Percentiles rank a stretch among this genome's conserved stretches.
These are phyloP conservation scores for Pseudolaguvia tuberculata DNA, from an alignment of 2,113 vertebrate genomes.

Conservation along the genomic window DNA sequence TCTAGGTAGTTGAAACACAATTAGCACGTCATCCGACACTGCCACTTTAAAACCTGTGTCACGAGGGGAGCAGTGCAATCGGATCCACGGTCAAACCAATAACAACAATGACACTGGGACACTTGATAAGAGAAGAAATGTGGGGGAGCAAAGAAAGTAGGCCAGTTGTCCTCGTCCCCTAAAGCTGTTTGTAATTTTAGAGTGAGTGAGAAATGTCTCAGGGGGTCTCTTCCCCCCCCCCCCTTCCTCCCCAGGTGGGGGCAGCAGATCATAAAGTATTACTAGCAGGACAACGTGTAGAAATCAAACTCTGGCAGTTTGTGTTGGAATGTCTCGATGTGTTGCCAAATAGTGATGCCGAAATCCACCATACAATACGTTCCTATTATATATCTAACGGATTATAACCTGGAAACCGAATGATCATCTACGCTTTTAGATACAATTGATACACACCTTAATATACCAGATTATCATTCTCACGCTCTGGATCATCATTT, in stretches of 20 bases:
- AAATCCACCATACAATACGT: slow-evolving; percentile 11
- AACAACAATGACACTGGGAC: slow-evolving; percentile 34
- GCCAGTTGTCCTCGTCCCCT: slow-evolving; percentile 13
- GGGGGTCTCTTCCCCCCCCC: slow-evolving; percentile 14
- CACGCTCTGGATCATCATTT: background rate
- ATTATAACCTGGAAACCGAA: background rate
- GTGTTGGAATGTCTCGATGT: slow-evolving; percentile 44
- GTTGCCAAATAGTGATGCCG: slow-evolving; percentile 34
- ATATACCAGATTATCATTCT: background rate
- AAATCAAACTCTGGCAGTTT: slow-evolving; percentile 42
- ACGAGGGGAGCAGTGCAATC: slow-evolving; percentile 21
- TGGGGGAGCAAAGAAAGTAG: background rate
- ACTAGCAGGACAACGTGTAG: background rate
- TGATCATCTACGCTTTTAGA: background rate
- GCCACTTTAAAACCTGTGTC: slow-evolving; percentile 30
- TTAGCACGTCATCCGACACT: slow-evolving; percentile 44
- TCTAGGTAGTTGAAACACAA: slow-evolving; percentile 39
- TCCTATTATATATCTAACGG: background rate
- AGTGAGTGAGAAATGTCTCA: slow-evolving; percentile 37
- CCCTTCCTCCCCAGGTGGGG: slow-evolving; percentile 48
- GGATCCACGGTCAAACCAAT: slow-evolving; percentile 33
- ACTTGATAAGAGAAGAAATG: slow-evolving; percentile 34
- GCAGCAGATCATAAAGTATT: slow-evolving; percentile 48
- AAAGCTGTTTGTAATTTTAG: slow-evolving; percentile 44
- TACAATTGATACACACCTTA: background rate